Base-by-base conservation (phyloP, 2,888 invertebrate species). In the Caenorhabditis auriculariae region DNA sequence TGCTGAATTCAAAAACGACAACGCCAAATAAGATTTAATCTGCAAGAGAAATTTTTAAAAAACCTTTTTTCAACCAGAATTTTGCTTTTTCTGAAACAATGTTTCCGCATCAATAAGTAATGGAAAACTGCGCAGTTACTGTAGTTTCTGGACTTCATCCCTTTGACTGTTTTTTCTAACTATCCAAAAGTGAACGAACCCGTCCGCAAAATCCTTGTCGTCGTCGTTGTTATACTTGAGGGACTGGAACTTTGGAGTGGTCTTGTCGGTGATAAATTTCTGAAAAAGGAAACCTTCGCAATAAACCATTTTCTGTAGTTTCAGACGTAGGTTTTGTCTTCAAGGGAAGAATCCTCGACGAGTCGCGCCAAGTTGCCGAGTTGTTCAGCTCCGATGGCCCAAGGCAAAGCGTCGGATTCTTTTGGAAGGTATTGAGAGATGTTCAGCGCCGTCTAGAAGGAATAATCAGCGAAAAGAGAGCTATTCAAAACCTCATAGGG, bases 401-500 rank as follows among this genome's bases (percentile, higher is more conserved):
- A 44, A 4, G 66, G 66, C 9, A 54, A 35, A 24, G 39, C 39
- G 15, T 55, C 55, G 4, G 58, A 54, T 45, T 72, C 72, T n/a
- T 53, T 54, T 2, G 53, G 43, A n/a, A 72, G 49, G 35, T 73
- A 73, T 1, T 50, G 37, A 7, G 69, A 66, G 17, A 65, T 41
- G 43, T 73, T 69, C 32, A 73, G 53, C 7, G 69, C 66, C 9
- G 60, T 62, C 60, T 64, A 29, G 19, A 59, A 48, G 12, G 6
- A 32, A 5, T 43, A 9, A 21, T 53, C 9, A 7, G 19, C 15
- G 15, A 27, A 19, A 46, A 17, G 28, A 15, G 15, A 4, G 4
- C 4, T 28, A 15, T 5, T 5, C 17, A 17, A n/a, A 12, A 78
- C 72, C 12, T 77, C 69, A 51, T 82, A 82, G 21, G 75, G 73